Evolutionary conservation across 2,113 vertebrate species (phyloP).

Genomic region (Pterocles gutturalis): DNA sequence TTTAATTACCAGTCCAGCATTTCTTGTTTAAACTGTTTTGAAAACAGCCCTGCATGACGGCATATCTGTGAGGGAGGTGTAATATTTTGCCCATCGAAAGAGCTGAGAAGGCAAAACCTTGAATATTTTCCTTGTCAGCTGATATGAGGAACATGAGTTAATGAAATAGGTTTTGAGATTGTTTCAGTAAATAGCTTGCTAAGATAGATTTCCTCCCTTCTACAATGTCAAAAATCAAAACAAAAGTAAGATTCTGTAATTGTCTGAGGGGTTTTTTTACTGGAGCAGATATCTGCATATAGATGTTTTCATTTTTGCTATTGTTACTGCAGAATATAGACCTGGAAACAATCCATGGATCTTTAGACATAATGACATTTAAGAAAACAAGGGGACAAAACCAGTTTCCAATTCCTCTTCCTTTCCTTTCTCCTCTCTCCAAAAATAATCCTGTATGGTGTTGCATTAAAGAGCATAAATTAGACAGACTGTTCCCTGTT

Average conservation of each 20-base stretch:
- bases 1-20: background rate
- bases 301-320: background rate
- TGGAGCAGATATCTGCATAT: background rate
- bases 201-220: constrained; percentile 18
- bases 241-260: background rate
- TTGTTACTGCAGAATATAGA: background rate
- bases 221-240: background rate
- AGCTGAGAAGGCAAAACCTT: constrained; percentile 5
- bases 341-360: background rate
- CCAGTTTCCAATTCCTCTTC: background rate
- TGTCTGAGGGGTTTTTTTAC: background rate
- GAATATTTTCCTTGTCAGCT: constrained; percentile 1
- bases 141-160: background rate
- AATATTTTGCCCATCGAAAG: constrained; percentile 12
- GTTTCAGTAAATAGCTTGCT: background rate
- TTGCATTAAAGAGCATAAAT: background rate
- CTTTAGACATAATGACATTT: background rate
- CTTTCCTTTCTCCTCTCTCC: background rate
- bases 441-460: background rate
- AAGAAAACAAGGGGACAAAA: background rate
- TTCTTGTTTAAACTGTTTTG: background rate
- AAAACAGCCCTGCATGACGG: background rate
- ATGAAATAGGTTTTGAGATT: constrained; percentile 18
- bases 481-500: background rate
- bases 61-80: background rate